Base-by-base conservation (phyloP, 2,113 vertebrate species). In the Dolichallabes microphthalmus region DNA sequence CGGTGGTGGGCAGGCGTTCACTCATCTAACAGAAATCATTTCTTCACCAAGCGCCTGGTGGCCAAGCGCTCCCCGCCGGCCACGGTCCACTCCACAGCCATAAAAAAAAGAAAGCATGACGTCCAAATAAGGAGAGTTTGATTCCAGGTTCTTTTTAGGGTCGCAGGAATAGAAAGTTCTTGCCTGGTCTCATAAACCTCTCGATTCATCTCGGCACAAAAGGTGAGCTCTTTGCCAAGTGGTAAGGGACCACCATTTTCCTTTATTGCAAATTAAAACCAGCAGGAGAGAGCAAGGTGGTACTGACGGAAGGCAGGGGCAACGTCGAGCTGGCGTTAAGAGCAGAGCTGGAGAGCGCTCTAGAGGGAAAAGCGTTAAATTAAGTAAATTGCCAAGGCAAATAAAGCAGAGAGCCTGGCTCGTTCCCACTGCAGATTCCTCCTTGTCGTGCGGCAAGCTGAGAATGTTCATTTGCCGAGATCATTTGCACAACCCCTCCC, bases 61-160 rank as follows among this genome's bases (percentile, higher is more conserved):
- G 80, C 83, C 92, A 93, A 92, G 92, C 93, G 92, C 88, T 90
- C 86, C 89, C 88, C 80, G 89, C 90, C 88, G 89, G 82, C 83
- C 57, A 8, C 0, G 66, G 66, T 75, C 74, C 76, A 50, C 68
- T 79, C 75, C 74, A 11, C 45, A 73, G 86, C 81, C 87, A 86
- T 91, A 86, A 89, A 87, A 89, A 87, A 92, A 89, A 86, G 87
- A 73, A 85, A 82, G 90, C 76, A 88, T 83, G 87, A 89, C 89
- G 86, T 89, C 89, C 89, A 81, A 89, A 90, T 89, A 87, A 90
- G 86, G 64, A 61, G 66, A 80, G 73, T 57, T 52, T 73, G n/a
- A 45, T 58, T 73, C 84, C 84, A 80, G 52, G 53, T 45, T 30
- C 57, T 68, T 80, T n/a, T 32, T 8, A 4, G 11, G 55, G 32